Base-by-base conservation (phyloP, 2,113 vertebrate species). In the Myiopsitta monachus region DNA sequence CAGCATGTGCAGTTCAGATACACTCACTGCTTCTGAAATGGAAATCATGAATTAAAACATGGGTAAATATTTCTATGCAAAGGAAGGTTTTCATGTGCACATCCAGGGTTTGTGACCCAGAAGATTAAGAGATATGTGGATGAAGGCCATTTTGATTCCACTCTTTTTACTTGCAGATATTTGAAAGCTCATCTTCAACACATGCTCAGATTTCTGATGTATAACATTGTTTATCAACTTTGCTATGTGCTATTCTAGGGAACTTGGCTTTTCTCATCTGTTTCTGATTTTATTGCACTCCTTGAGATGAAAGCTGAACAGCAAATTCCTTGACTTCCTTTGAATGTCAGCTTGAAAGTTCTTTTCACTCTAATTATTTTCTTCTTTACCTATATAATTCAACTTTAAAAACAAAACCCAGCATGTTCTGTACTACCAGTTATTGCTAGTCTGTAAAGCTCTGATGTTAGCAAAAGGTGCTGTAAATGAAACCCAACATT, bases 221-320 rank as follows among this genome's bases (percentile, higher is more conserved):
- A 89, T 75, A 80, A 75, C 13, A 38, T 95, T 10, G 1, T 62
- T 44, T 76, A 51, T 77, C 66, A 80, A 68, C 14, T 92, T 94
- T 87, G 31, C 26, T 83, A 68, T 78, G 33, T 54, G 41, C 8
- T 88, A 3, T 88, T 94, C 43, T 52, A 70, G 4, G 33, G 31
- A 90, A 39, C 0, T 4, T 87, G 73, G 63, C 14, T 92, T 90
- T 91, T 84, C n/a, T 96, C 80, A 84, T 81, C 72, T 87, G 81
- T 82, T 97, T 97, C 75, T 96, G 18, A 84, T 95, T 94, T 88
- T 63, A 81, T 82, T 83, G 39, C 11, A 27, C 21, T 90, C 46
- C 63, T n/a, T 94, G n/a, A 93, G 66, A 88, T 73, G 62, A 94
- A 76, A 95, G 77, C 38, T 68, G 62, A 90, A 70, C 41, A 66